These are phyloP conservation scores for Beris chalybata DNA, from an alignment of 2,888 invertebrate genomes.

Conservation along the genomic window DNA sequence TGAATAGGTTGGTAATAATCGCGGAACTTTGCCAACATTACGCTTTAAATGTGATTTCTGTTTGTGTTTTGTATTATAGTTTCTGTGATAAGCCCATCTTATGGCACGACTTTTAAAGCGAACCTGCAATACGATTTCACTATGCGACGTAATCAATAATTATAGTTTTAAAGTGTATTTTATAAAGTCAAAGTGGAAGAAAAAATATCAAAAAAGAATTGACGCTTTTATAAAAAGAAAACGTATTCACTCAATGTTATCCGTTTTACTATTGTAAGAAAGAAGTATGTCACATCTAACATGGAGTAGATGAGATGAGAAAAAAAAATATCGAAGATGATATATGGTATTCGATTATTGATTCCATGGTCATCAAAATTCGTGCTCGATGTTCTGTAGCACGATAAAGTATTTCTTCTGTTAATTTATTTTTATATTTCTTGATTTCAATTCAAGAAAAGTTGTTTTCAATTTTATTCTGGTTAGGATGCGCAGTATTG, in stretches of 20 bases:
- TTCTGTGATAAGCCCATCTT: slow-evolving; percentile 19
- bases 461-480: no score
- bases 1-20: slow-evolving; percentile 1
- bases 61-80: no score
- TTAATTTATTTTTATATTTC: slow-evolving; percentile 13
- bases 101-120: slow-evolving; percentile 20
- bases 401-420: slow-evolving; percentile 17
- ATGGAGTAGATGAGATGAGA: slow-evolving; percentile 9
- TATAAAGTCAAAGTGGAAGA: neutral
- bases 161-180: no score
- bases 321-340: slow-evolving; percentile 25
- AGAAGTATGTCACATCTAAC: slow-evolving; percentile 24
- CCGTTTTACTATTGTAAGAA: neutral
- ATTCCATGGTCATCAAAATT: slow-evolving; percentile 27
- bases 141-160: no score
- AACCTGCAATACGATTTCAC: slow-evolving; percentile 8
- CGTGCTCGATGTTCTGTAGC: slow-evolving; percentile 17
- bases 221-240: slow-evolving; percentile 17
- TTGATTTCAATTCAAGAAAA: no score
- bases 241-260: slow-evolving; percentile 10
- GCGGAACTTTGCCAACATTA: no score
- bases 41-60: no score
- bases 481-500: no score
- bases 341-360: slow-evolving; percentile 28
- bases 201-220: slow-evolving; percentile 2